phyloP scores from a whole-genome alignment of 1,140 invertebrate species.

The Halesus radiatus region DNA sequence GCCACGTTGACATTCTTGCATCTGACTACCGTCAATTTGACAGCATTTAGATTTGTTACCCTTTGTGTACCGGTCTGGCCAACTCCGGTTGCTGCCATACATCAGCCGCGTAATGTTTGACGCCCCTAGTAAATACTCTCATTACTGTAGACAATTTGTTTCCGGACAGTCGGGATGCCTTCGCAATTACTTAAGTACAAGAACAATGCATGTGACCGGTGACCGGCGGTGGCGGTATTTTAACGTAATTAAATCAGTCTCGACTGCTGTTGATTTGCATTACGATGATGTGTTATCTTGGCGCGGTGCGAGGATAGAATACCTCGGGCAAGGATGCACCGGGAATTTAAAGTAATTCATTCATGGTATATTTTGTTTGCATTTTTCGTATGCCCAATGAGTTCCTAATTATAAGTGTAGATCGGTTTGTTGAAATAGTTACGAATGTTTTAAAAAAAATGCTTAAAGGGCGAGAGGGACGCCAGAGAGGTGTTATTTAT shows the following conservation, averaged over 20 bases:
- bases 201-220: constrained; percentile 27
- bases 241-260: constrained; percentile 26
- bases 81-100: background rate
- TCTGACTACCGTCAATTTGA: background rate
- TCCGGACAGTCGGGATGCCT: constrained; percentile 8
- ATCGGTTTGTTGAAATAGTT: no score
- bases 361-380: no score
- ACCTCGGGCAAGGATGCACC: background rate
- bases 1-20: background rate
- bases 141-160: constrained; percentile 38
- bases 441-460: no score
- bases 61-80: background rate
- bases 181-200: constrained; percentile 22
- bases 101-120: background rate
- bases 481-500: no score
- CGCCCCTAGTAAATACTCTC: constrained; percentile 44
- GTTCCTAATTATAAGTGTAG: no score
- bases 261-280: constrained; percentile 35
- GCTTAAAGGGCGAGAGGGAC: no score
- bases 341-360: no score
- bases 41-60: constrained; percentile 15
- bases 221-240: constrained; percentile 26
- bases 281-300: background rate
- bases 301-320: background rate
- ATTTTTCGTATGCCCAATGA: no score